A percentile compares a stretch with the other conserved stretches of the same genome.
Evolutionary conservation across 2,888 invertebrate species (phyloP).

Genomic region (Epinotia bilunana): DNA sequence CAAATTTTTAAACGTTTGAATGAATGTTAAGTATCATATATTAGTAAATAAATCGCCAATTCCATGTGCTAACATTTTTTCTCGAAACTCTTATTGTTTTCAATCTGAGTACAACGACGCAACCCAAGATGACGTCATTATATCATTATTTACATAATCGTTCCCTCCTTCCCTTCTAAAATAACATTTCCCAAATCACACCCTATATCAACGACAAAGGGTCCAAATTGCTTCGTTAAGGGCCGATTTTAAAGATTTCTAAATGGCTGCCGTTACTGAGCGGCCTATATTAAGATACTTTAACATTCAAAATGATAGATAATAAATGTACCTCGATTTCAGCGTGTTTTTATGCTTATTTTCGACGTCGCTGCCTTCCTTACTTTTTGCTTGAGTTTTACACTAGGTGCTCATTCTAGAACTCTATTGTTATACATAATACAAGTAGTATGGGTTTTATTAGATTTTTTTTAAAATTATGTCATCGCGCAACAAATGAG

Average conservation of each 20-base stretch:
- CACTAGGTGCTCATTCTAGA: neutral
- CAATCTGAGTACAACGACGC: constrained; percentile 52
- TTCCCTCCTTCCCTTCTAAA: constrained; percentile 53
- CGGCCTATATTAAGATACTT: constrained; percentile 62
- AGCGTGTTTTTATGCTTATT: constrained; percentile 42
- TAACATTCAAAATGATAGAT: constrained; percentile 63
- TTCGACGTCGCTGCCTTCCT: constrained; percentile 12
- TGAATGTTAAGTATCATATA: neutral
- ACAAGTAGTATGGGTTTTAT: too few relatives aligned
- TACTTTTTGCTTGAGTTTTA: neutral
- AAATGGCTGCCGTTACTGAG: constrained; percentile 57
- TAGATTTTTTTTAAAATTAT: too few relatives aligned
- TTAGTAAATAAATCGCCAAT: neutral
- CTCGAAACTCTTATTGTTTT: constrained; percentile 38
- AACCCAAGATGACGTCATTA: constrained; percentile 73
- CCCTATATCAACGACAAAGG: constrained; percentile 47
- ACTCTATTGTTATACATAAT: neutral
- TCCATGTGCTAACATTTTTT: constrained; percentile 15
- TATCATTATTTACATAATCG: constrained; percentile 75
- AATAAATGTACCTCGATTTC: constrained; percentile 52
- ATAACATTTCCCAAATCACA: constrained; percentile 49
- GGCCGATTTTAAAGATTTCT: constrained; percentile 50
- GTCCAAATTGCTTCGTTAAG: constrained; percentile 48
- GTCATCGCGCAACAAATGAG: too few relatives aligned
- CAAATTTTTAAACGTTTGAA: neutral